Base-by-base conservation (phyloP, 2,113 vertebrate species). In the Daubentonia madagascariensis region DNA sequence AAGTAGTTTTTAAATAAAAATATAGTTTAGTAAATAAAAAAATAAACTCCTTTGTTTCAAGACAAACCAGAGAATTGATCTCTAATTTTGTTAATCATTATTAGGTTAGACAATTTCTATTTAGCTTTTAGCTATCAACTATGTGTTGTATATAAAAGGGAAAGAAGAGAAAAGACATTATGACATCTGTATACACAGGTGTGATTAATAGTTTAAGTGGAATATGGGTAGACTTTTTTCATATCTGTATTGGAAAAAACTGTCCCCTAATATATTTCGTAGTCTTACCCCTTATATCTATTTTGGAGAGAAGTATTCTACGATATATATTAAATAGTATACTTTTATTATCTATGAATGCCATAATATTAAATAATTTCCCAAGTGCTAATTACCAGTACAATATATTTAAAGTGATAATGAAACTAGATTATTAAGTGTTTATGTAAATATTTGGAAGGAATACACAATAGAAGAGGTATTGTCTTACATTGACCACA, bases 181-280 rank as follows among this genome's bases (percentile, higher is more conserved):
- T 0, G 10, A 28, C 7, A 30, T 6, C 18, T 18, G 4, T 10
- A 30, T 12, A 11, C 23, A 11, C 13, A 43, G 17, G 4, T 43
- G 8, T 50, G 13, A 25, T 50, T n/a, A 28, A 32, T 3, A 20
- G 8, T 16, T 28, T 23, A 37, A n/a, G 30, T 20, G 16, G 16
- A 32, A 7, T 80, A 10, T 28, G 48, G 14, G 22, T 28, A 72
- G 54, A 32, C 6, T 3, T 54, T 18, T 35, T 73, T 12, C 30
- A 75, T n/a, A 73, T 52, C 2, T 79, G 5, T 35, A 18, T 67
- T 79, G 30, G 30, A 91, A n/a, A 70, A 63, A 75, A 73, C 0
- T 73, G 52, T 48, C 17, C 28, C 54, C 54, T 48, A 35, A 52
- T 48, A 1, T 10, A 67, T 45, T 40, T 96, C 54, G 25, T 32